phyloP scores from a whole-genome alignment of 2,888 invertebrate genomes.

The Zygogramma bicolorata region DNA sequence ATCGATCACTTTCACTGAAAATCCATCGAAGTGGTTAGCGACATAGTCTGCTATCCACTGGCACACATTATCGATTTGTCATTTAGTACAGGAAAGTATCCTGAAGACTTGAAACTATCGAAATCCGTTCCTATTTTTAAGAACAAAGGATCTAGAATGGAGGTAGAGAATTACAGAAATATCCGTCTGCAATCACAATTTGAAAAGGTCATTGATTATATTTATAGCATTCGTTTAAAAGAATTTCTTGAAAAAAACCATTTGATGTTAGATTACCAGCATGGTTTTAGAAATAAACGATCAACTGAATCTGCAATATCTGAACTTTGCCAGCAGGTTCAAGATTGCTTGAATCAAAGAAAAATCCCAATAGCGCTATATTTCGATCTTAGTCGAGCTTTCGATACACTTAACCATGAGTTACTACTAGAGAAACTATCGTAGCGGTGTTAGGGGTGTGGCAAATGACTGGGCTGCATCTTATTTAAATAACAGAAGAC shows the following conservation, averaged over 20 bases:
- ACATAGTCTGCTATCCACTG: background rate
- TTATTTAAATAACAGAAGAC: background rate
- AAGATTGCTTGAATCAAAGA: background rate
- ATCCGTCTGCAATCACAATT: background rate
- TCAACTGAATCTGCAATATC: background rate
- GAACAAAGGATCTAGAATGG: background rate
- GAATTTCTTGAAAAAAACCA: background rate
- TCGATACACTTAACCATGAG: constrained; percentile 6
- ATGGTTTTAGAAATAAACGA: background rate
- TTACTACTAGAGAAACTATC: constrained; percentile 15
- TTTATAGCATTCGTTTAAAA: background rate
- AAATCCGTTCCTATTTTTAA: background rate
- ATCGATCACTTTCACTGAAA: too few species aligned
- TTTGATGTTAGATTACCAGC: background rate
- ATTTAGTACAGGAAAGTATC: background rate
- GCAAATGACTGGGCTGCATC: constrained; percentile 19
- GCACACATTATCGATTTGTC: background rate
- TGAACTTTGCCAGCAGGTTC: constrained; percentile 1
- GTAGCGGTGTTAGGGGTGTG: background rate
- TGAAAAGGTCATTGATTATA: background rate
- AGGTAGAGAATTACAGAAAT: background rate
- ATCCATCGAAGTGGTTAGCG: too few species aligned
- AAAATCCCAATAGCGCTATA: background rate
- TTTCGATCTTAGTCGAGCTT: background rate
- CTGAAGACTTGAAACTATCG: background rate